Evolutionary conservation across 2,888 invertebrate genomes (phyloP), one percentile per base, ranked within the genome.

Genomic region (Epistrophe eligans): DNA sequence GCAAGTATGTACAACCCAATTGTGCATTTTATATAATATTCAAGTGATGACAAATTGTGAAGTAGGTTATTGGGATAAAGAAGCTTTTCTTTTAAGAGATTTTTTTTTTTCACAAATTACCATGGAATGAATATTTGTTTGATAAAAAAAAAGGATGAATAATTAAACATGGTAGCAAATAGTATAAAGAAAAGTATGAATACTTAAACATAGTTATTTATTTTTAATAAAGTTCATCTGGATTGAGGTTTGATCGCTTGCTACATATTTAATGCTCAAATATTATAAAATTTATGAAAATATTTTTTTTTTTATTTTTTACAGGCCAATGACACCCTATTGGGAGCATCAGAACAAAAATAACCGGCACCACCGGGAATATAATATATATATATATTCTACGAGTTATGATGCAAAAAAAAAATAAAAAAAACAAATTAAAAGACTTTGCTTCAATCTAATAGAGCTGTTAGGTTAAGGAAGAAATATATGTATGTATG

Each of bases 251-350:
- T 50, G 48, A 40, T n/a, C 28, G 48, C n/a, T 55, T n/a, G 13
- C 35, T 66, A 55, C 64, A 84, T 71, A 66, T 58, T 71, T 84
- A 64, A 79, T 79, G 71, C 48, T 19, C 57, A 76, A 76, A 52
- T 28, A 64, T 71, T 79, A 58, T 79, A 79, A 84, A 79, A 79
- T 84, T 76, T 84, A 84, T 84, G 71, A 79, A 79, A 79, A 71
- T 79, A 50, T 13, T 74, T 73, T 76, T 71, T 67, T 57, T 74
- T 74, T 83, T 84, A 64, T 28, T 28, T 13, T 64, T 35, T 35
- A 74, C 62, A 74, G 70, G 38, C 66, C 28, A 71, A 70, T 58
- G 71, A 71, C 79, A 79, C 50, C 72, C 67, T 67, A 67, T 67
- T 52, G 35, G 67, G n/a, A 3, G 24, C 24, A 24, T 24, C 3